Evolutionary conservation across 1,140 invertebrate genomes (phyloP), one percentile per base, ranked within the genome.

Genomic region (Teleogryllus occipitalis): DNA sequence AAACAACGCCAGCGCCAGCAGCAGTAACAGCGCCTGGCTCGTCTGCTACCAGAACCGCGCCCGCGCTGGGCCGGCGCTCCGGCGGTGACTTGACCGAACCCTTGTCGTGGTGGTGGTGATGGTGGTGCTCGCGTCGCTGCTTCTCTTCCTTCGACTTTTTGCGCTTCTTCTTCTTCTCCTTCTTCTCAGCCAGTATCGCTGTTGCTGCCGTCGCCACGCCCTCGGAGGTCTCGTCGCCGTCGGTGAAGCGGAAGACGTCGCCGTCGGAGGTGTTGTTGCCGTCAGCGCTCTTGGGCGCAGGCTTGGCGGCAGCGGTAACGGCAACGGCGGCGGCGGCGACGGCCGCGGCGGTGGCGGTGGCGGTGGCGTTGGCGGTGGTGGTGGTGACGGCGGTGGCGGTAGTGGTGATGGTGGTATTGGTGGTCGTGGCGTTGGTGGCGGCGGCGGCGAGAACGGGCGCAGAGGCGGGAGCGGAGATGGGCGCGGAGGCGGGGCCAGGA

Each of bases 91-190:
- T 85, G 74, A 81, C 84, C 8, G 18, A 0, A 14, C 54, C 54
- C 72, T 84, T 85, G 81, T 84, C 84, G 82, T 88, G 89, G 82
- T 90, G 90, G 80, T 88, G 88, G 84, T 89, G 88, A 80, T 93
- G 89, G 81, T 93, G 90, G 83, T 92, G 90, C 54, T 91, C 89
- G 83, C 90, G 90, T n/a, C 87, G 81, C 87, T 89, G 78, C 91
- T 90, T 82, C 90, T 89, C 93, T 82, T 95, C 94, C 83, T 93
- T 94, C 27, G 90, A 93, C 82, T 91, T 93, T 83, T 95, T 95
- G 77, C 94, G 90, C 83, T 95, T 95, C 85, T 95, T 95, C 84
- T 93, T 94, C 84, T 93, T 94, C 81, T 94, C 93, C 82, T 92
- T 92, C 22, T 88, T 86, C 80, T 89, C 90, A 15, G 89, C 89